phyloP scores from a whole-genome alignment of 2,113 vertebrate genomes.

The Gavialis gangeticus region DNA sequence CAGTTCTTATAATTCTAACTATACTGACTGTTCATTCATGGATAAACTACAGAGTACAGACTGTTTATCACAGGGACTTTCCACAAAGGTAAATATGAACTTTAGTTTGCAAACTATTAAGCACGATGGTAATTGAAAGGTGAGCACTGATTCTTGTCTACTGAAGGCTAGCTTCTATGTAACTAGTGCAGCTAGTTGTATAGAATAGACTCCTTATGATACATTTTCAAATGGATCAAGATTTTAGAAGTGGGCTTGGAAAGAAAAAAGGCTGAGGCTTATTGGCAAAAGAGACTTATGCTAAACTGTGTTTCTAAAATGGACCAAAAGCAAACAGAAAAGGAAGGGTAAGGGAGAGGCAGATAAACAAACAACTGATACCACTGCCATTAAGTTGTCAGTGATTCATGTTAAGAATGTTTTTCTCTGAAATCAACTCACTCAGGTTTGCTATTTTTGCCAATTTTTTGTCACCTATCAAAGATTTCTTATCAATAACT shows the following conservation, averaged over 20 bases:
- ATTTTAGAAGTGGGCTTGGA: neutral
- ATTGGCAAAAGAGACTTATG: neutral
- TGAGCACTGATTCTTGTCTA: neutral
- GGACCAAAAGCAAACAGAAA: neutral
- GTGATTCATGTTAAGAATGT: neutral
- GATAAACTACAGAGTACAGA: neutral
- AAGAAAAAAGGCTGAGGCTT: neutral
- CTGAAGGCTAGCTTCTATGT: neutral
- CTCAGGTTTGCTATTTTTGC: neutral
- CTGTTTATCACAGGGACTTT: neutral
- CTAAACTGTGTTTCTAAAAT: neutral
- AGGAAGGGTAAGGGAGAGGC: neutral
- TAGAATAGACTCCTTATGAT: neutral
- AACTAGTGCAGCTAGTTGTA: neutral
- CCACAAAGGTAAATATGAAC: conserved; percentile 55
- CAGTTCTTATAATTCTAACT: accelerated
- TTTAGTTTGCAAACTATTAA: neutral
- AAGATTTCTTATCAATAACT: neutral
- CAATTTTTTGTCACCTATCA: neutral
- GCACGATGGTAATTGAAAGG: neutral
- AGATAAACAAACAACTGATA: neutral
- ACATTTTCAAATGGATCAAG: neutral
- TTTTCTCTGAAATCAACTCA: neutral
- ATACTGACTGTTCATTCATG: neutral
- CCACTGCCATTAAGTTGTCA: neutral